Percentiles rank a stretch among this genome's conserved stretches.
phyloP scores from a whole-genome alignment of 1,140 invertebrate genomes.

The Lordiphosa clarofinis region DNA sequence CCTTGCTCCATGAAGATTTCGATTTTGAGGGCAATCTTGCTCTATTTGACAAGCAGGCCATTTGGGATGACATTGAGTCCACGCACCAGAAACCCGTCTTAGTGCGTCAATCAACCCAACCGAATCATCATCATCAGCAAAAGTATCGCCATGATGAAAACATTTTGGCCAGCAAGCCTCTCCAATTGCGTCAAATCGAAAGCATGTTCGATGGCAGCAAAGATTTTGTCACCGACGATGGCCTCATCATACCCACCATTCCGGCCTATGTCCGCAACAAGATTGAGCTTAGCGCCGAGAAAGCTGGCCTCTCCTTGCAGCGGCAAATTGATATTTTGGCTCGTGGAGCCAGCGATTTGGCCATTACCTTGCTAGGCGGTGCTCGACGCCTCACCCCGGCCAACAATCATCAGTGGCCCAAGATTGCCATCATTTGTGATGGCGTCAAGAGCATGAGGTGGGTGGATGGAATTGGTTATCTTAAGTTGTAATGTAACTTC shows the following conservation, averaged over 20 bases:
- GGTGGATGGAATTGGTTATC: background rate
- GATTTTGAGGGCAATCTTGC: conserved; percentile 97
- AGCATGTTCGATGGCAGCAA: conserved; percentile 82
- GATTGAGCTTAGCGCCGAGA: conserved; percentile 85
- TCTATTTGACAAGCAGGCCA: conserved; percentile 92
- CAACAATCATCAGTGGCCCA: conserved; percentile 90
- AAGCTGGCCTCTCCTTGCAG: conserved; percentile 85
- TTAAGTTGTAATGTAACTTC: too few relatives aligned
- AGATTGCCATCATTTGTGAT: conserved; percentile 87
- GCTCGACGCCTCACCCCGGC: conserved; percentile 87
- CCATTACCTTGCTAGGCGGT: conserved; percentile 88
- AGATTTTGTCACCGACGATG: conserved; percentile 91
- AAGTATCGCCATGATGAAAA: conserved; percentile 90
- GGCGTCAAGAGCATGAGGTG: conserved; percentile 62
- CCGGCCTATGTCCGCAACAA: conserved; percentile 84
- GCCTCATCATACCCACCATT: conserved; percentile 89
- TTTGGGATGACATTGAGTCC: conserved; percentile 86
- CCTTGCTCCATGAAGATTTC: conserved; percentile 86
- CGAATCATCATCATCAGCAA: conserved; percentile 43
- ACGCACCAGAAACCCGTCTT: conserved; percentile 85
- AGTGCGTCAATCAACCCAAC: conserved; percentile 45
- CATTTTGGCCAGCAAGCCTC: conserved; percentile 85
- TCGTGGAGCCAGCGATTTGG: conserved; percentile 88
- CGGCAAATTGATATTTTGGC: conserved; percentile 88
- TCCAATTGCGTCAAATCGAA: conserved; percentile 85